Evolutionary conservation across 2,888 invertebrate genomes (phyloP), one percentile per base, ranked within the genome.

Genomic region (Mythimna ferrago): DNA sequence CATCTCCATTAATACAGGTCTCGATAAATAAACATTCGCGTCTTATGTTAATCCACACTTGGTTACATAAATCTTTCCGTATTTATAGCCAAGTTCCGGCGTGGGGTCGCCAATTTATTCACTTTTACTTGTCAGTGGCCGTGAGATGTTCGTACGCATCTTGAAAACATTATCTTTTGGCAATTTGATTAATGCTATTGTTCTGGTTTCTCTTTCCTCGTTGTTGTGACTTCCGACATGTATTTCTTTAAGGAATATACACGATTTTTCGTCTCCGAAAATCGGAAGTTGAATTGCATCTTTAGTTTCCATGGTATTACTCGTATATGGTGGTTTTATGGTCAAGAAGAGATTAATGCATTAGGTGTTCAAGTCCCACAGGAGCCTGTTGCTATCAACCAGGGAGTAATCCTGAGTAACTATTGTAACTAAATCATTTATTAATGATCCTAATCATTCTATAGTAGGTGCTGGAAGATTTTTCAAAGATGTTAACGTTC

Each of bases 121-220:
- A 79, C 83, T 83, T 82, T 83, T 84, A 82, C 83, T 82, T 61
- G 68, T 67, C 66, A 65, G 56, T 57, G 85, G n/a, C 68, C 82
- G 72, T 82, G 74, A 74, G 67, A 61, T 72, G 63, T 38, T 44
- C 61, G 67, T 76, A 71, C 81, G 78, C 84, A 70, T 81, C 78
- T 66, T 73, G 68, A 63, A 77, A 82, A 77, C 61, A 77, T 81
- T 81, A 77, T 77, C 66, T 66, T 68, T 64, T 62, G 56, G 66
- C 66, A 81, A 77, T 57, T 78, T 71, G 70, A 76, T 84, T 58
- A 56, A 81, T 68, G 26, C 56, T 2, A 57, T 38, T 68, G 58
- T 74, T 58, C 63, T 67, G 67, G 60, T 80, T 83, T 69, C 60
- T 61, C 51, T 73, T 83, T 73, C 66, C 80, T 82, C 38, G 44